Conservation (phyloP, 2,113 vertebrate genomes). For the Mustela nigripes region DNA sequence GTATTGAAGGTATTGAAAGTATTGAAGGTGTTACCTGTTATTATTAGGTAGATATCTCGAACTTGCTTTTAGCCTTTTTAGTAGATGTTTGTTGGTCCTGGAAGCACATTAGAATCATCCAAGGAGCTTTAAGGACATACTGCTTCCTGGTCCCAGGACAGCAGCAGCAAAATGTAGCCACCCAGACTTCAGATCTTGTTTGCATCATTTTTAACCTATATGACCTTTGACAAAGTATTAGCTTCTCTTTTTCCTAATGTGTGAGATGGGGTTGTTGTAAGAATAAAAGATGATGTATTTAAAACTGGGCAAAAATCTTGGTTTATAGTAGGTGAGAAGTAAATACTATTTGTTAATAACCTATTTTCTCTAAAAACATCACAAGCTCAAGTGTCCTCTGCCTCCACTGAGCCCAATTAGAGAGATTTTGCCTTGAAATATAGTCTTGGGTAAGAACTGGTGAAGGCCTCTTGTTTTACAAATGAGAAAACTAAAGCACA, state of each 20-base stretch:
- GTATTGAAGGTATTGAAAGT: background rate
- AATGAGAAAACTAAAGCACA: background rate
- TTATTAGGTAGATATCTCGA: background rate
- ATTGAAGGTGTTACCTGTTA: background rate
- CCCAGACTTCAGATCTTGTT: background rate
- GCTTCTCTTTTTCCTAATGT: background rate
- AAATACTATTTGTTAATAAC: background rate
- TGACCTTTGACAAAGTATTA: background rate
- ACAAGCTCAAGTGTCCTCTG: background rate
- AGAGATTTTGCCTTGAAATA: slow-evolving; percentile 3
- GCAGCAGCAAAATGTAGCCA: background rate
- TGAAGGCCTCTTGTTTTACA: background rate
- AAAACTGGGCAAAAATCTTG: background rate
- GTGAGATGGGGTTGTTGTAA: background rate
- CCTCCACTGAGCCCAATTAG: background rate
- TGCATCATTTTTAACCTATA: background rate
- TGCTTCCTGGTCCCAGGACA: background rate
- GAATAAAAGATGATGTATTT: background rate
- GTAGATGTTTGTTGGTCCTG: background rate
- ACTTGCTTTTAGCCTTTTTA: background rate
- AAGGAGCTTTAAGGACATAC: background rate
- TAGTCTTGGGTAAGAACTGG: background rate
- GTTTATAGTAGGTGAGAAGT: background rate
- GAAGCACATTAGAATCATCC: background rate
- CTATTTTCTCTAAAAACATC: slow-evolving; percentile 34